These are phyloP conservation scores for Xiphophorus hellerii DNA, from an alignment of 2,113 vertebrate genomes.

Conservation along the genomic window DNA sequence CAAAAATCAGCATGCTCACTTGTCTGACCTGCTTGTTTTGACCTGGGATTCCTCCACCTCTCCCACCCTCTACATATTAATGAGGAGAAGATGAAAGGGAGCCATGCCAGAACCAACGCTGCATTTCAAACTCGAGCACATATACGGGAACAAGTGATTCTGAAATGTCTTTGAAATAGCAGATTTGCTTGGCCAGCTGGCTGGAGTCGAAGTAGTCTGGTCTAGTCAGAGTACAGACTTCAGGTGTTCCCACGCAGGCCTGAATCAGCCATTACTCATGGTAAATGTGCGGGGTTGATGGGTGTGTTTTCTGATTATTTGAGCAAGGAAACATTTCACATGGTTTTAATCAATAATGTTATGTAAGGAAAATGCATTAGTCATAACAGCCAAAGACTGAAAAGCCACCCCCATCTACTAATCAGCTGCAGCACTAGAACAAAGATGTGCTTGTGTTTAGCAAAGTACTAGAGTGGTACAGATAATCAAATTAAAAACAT, in stretches of 20 bases:
- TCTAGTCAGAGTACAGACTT: constrained; percentile 34
- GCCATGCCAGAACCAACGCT: constrained; percentile 45
- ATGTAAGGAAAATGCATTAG: constrained; percentile 19
- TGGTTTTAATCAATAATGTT: constrained; percentile 17
- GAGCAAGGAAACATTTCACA: constrained; percentile 5
- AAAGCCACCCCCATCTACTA: constrained; percentile 8
- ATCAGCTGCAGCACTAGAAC: constrained; percentile 16
- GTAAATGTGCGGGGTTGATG: constrained; percentile 13
- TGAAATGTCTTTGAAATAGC: constrained; percentile 45
- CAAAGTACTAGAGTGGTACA: background rate
- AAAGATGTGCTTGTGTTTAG: background rate
- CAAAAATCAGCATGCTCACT: constrained; percentile 54
- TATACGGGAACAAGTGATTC: constrained; percentile 31
- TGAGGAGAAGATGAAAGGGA: constrained; percentile 61
- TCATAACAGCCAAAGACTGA: constrained; percentile 19
- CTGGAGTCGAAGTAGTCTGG: constrained; percentile 16
- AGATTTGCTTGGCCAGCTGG: constrained; percentile 35
- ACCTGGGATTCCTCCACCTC: constrained; percentile 62
- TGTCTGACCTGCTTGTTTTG: constrained; percentile 60
- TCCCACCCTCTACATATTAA: constrained; percentile 52
- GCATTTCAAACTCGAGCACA: constrained; percentile 46
- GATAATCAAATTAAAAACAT: background rate
- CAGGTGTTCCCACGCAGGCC: constrained; percentile 25
- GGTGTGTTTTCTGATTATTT: constrained; percentile 23
- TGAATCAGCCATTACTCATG: constrained; percentile 46